A percentile compares a stretch with the other conserved stretches of the same genome.
Evolutionary conservation across 2,888 invertebrate genomes (phyloP).

Genomic region (Cremastinae sp.): DNA sequence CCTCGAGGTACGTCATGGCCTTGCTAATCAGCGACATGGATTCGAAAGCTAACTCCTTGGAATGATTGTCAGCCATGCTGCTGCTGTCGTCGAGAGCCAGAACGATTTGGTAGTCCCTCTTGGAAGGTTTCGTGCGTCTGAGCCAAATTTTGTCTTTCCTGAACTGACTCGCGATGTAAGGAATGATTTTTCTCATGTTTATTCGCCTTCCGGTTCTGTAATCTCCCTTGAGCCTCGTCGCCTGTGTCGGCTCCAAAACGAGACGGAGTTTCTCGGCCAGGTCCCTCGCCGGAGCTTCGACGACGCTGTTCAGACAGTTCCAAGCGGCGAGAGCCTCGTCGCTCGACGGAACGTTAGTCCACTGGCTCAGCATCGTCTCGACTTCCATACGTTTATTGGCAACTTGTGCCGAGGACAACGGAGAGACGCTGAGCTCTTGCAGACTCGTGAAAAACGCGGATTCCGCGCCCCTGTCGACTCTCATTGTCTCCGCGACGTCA

Average conservation of each 20-base stretch:
- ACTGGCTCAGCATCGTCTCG: slow-evolving; percentile 72
- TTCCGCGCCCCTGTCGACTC: slow-evolving; percentile 86
- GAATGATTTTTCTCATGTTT: slow-evolving; percentile 99
- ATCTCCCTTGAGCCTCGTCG: slow-evolving; percentile 95
- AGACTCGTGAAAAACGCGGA: slow-evolving; percentile 89
- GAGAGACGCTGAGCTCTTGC: slow-evolving; percentile 68
- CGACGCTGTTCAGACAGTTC: slow-evolving; percentile 84
- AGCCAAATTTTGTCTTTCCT: slow-evolving; percentile 99
- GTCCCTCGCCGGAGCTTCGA: slow-evolving; percentile 87
- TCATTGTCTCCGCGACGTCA: slow-evolving; percentile 85
- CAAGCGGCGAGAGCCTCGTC: slow-evolving; percentile 83
- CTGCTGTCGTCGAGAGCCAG: slow-evolving; percentile 98
- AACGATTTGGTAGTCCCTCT: slow-evolving; percentile 97
- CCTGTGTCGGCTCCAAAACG: slow-evolving; percentile 96
- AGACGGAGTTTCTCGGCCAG: slow-evolving; percentile 96
- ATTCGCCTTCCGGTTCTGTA: slow-evolving; percentile 97
- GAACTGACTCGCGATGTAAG: slow-evolving; percentile 99
- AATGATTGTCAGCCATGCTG: slow-evolving; percentile 93
- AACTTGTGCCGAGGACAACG: slow-evolving; percentile 53
- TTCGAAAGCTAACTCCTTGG: slow-evolving; percentile 96
- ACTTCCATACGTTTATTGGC: slow-evolving; percentile 71
- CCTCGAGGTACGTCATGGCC: slow-evolving; percentile 95
- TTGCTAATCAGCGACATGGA: slow-evolving; percentile 94
- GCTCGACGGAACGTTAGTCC: slow-evolving; percentile 77
- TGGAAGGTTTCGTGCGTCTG: slow-evolving; percentile 95